Percentiles rank a stretch among this genome's conserved stretches.
These are phyloP conservation scores for Pogona vitticeps DNA, from an alignment of 2,113 vertebrate genomes.

Conservation along the genomic window DNA sequence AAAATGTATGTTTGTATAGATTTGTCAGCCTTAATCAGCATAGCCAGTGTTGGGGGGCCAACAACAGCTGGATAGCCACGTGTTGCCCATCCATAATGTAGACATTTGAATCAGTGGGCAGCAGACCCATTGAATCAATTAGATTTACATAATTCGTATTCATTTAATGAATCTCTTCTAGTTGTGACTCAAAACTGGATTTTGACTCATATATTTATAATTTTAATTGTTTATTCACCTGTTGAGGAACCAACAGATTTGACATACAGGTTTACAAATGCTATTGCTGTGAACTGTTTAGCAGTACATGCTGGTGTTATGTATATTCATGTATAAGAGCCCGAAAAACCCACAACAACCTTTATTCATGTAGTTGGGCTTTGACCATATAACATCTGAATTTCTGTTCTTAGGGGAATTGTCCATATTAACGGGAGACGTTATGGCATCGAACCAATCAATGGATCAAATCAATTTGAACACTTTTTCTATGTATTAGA, in stretches of 20 bases:
- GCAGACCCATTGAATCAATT: too few relatives aligned
- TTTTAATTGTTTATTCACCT: background rate
- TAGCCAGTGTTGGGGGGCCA: too few relatives aligned
- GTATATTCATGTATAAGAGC: background rate
- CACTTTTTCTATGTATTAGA: slow-evolving; percentile 62
- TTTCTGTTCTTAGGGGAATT: slow-evolving; percentile 64
- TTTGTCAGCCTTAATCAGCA: background rate
- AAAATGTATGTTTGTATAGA: background rate
- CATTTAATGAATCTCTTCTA: too few relatives aligned
- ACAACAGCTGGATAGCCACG: background rate
- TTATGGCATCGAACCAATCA: slow-evolving; percentile 69
- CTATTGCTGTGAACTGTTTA: background rate
- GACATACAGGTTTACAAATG: accelerated
- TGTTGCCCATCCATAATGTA: background rate
- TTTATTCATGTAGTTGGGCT: background rate
- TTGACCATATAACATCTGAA: background rate
- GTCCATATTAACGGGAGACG: slow-evolving; percentile 57
- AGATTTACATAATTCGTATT: too few relatives aligned
- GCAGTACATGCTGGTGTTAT: background rate
- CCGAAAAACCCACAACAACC: too few relatives aligned
- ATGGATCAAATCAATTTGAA: slow-evolving; percentile 64
- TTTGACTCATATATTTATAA: slow-evolving; percentile 5
- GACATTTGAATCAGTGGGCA: background rate
- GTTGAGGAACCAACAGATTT: background rate
- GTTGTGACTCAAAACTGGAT: background rate